Percentiles rank a stretch among this genome's conserved stretches.
These are phyloP conservation scores for Tamias sibiricus DNA, from an alignment of 2,113 vertebrate genomes.

Conservation along the genomic window DNA sequence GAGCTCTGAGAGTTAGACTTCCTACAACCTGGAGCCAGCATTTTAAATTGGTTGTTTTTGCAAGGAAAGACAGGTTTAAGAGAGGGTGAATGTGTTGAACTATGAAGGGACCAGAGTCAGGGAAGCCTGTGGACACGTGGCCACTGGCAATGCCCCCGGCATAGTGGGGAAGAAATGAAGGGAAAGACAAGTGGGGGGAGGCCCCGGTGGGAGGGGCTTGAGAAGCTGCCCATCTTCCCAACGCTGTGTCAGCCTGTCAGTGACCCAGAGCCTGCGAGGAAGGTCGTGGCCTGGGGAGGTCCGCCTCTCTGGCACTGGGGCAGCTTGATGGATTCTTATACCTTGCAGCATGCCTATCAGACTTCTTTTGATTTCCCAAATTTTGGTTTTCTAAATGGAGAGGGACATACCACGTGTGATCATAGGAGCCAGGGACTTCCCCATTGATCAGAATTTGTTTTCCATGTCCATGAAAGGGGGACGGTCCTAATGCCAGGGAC, in stretches of 20 bases:
- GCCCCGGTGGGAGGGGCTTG: no score
- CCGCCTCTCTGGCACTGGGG: neutral
- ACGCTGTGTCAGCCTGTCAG: neutral
- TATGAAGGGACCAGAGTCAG: neutral
- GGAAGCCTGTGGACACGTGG: neutral
- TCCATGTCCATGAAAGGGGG: neutral
- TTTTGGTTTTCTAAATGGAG: neutral
- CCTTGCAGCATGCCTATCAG: neutral
- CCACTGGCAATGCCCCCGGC: neutral
- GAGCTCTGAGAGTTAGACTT: neutral
- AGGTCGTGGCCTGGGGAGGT: fast-evolving
- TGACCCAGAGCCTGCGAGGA: fast-evolving
- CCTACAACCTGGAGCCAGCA: no score
- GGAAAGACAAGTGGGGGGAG: no score
- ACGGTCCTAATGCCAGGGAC: neutral
- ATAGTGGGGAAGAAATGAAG: neutral
- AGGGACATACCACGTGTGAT: neutral
- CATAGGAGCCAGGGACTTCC: neutral
- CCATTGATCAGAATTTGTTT: neutral
- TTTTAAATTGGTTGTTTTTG: no score
- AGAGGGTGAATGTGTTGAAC: neutral
- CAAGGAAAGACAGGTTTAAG: neutral
- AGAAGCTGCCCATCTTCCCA: neutral
- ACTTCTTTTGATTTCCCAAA: neutral
- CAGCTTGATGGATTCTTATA: neutral